A percentile compares a stretch with the other conserved stretches of the same genome.
phyloP scores from a whole-genome alignment of 1,140 invertebrate genomes.

The Maniola jurtina region DNA sequence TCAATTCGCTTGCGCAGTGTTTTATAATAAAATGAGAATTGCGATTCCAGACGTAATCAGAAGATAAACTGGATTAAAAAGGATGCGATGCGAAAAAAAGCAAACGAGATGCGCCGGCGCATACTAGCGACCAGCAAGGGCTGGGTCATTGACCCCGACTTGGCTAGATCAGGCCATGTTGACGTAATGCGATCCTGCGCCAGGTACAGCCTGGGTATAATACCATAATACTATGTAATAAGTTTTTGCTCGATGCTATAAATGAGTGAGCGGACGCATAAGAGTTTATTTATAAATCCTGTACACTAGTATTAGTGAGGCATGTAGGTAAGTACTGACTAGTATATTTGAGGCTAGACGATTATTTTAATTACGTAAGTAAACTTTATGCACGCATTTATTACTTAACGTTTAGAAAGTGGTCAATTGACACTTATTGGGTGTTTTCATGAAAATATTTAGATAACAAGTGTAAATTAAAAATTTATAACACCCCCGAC shows the following conservation, averaged over 20 bases:
- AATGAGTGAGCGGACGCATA: background rate
- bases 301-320: background rate
- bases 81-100: conserved; percentile 35
- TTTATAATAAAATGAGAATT: conserved; percentile 15
- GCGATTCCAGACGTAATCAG: conserved; percentile 24
- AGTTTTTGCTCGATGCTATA: conserved; percentile 13
- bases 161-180: conserved; percentile 30
- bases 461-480: too few species aligned
- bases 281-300: conserved; percentile 1
- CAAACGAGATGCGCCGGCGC: conserved; percentile 30
- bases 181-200: conserved; percentile 30
- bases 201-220: background rate
- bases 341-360: background rate
- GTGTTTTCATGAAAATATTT: too few species aligned
- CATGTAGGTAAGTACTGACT: background rate
- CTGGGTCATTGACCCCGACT: conserved; percentile 30
- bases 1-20: conserved; percentile 8
- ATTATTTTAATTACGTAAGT: conserved; percentile 8
- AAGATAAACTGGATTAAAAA: conserved; percentile 31
- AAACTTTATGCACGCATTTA: conserved; percentile 1
- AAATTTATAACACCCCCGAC: too few species aligned
- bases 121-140: conserved; percentile 19
- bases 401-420: conserved; percentile 10
- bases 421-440: background rate
- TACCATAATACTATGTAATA: conserved; percentile 14